Evolutionary conservation across 2,797 vertebrate genomes (phyloP), one percentile per base, ranked within the genome.

Genomic region (Psittacula echo): DNA sequence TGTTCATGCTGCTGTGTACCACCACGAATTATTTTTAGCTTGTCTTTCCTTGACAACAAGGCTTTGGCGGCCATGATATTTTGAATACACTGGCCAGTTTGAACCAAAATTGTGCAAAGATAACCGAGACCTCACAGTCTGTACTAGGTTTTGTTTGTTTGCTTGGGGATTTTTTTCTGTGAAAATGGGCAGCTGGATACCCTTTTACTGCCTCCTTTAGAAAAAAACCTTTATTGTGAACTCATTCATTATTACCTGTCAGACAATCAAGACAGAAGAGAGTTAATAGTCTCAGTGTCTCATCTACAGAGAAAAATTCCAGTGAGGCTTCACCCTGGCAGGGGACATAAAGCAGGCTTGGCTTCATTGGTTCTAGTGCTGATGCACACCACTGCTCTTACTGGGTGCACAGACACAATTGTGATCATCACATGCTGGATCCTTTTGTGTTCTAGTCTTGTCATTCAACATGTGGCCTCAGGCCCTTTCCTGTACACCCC

Each of bases 381-480:
- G 54, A 76, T 24, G 37, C 12, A 47, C 20, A 79, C 7, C 24
- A n/a, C 17, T 60, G 41, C 13, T 76, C 70, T 85, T 53, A 47
- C 29, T 15, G 41, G 13, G 3, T 64, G 4, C 39, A 42, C 30
- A 87, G 32, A 51, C 7, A 82, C 41, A 20, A 70, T 2, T 7
- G 4, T 45, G 27, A 7, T 79, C 48, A 53, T 23, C 27, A 8
- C 3, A 11, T 10, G 1, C n/a, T 23, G 37, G 18, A 83, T 42
- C 7, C 9, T 11, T 64, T n/a, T 48, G 37, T 7, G 18, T 61
- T 85, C 60, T n/a, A 80, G 12, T 71, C 8, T 30, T 74, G 13
- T 10, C 48, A 24, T 58, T 62, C 11, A 7, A 18, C 32, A 34
- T 0, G 1, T 13, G 21, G 18, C 5, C 34, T 14, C 34, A 80